Base-by-base conservation (phyloP, 2,113 vertebrate genomes). In the Hypanus sabinus region DNA sequence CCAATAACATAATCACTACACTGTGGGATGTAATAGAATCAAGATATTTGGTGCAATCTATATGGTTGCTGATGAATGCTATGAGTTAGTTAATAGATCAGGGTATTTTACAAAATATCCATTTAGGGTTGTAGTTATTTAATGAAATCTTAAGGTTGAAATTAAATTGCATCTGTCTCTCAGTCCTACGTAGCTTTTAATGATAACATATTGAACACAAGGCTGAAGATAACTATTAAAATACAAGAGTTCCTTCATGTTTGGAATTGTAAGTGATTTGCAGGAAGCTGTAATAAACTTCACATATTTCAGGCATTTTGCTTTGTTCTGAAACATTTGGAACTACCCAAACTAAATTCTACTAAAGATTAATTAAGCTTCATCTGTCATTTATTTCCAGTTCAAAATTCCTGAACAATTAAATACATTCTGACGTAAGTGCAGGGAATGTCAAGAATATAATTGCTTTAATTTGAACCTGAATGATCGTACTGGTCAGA, bases 401-500 rank as follows among this genome's bases (percentile, higher is more conserved):
- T 46, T 36, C 12, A 46, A 73, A 93, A 18, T 46, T 93, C 38
- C 73, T 71, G 11, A 93, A 93, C 90, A 93, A 71, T 46, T 68
- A 46, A 71, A 27, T 70, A 33, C 57, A 46, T 46, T 93, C 33
- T 93, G 68, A 18, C 46, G 68, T 27, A 38, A 93, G 46, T 12
- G 90, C 90, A 12, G 38, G 90, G 90, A 93, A 93, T 73, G 68
- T 46, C 5, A 36, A 73, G 90, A 91, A 92, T 68, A 93, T 71
- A 71, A 93, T 93, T 93, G 68, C 90, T 71, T 93, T 93, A 33
- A 73, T 27, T 71, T 93, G 20, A 38, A 93, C 46, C 62, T 93
- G 33, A 73, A 71, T 27, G 90, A 73, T 93, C n/a, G n/a, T 60
- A 70, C 16, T 92, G 62, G 18, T 38, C 65, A 91, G 88, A 91